These are phyloP conservation scores for Vanessa cardui DNA, from an alignment of 2,888 invertebrate genomes.

Conservation along the genomic window DNA sequence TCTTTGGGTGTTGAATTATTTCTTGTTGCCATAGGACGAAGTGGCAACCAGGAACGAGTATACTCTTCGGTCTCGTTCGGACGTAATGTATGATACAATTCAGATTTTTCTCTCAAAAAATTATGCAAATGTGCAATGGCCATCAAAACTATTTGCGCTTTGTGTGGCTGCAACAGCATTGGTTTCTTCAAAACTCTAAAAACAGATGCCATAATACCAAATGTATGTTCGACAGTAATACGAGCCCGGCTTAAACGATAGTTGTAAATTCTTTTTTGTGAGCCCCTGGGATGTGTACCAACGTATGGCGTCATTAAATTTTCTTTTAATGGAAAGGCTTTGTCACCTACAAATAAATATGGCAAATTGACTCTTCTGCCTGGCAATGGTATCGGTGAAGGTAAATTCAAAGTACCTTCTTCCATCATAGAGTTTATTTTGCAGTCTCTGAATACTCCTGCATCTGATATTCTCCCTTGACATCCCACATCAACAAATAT, in stretches of 20 bases:
- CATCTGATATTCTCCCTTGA: constrained; percentile 42
- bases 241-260: not conserved
- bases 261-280: not conserved
- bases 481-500: constrained; percentile 6
- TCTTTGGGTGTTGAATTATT: no score
- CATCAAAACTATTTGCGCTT: not conserved
- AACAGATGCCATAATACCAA: not conserved
- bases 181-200: not conserved
- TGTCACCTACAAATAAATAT: not conserved
- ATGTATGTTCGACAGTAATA: not conserved
- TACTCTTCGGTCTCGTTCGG: no score
- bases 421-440: constrained; percentile 9
- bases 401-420: not conserved
- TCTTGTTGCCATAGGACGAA: no score
- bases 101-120: not conserved
- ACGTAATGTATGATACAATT: no score
- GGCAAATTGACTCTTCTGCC: constrained; percentile 38
- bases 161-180: not conserved
- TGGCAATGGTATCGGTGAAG: constrained; percentile 19
- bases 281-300: not conserved
- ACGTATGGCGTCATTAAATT: not conserved
- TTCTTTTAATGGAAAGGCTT: not conserved
- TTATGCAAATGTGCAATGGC: not conserved
- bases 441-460: constrained; percentile 46
- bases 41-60: no score